Conservation (phyloP, 2,888 invertebrate genomes). For the Cynaeus angustus region DNA sequence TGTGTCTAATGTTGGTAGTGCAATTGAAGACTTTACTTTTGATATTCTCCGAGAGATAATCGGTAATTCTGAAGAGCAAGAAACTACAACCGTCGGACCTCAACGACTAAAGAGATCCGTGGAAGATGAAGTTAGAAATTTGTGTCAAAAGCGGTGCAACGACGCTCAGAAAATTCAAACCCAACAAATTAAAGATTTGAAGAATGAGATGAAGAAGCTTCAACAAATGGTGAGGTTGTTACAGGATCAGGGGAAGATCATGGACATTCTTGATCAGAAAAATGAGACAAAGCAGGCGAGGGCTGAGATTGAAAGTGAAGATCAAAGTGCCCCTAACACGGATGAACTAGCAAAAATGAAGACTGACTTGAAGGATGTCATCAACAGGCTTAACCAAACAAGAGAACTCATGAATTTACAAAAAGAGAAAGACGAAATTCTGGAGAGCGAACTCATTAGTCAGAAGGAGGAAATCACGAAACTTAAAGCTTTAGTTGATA, state of each 20-base stretch:
- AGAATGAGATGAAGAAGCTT: slow-evolving; percentile 65
- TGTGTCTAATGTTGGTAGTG: slow-evolving; percentile 29
- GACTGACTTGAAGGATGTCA: slow-evolving; percentile 52
- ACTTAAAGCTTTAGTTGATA: slow-evolving; percentile 38
- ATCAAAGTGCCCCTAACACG: slow-evolving; percentile 29
- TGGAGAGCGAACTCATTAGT: slow-evolving; percentile 57
- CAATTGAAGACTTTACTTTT: slow-evolving; percentile 44
- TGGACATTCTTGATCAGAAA: slow-evolving; percentile 57
- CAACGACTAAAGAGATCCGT: slow-evolving; percentile 32
- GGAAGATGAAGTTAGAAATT: slow-evolving; percentile 21
- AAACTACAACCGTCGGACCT: slow-evolving; percentile 13
- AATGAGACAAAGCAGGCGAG: slow-evolving; percentile 34
- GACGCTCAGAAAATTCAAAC: slow-evolving; percentile 46
- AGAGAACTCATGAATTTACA: slow-evolving; percentile 52
- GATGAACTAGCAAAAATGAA: slow-evolving; percentile 56
- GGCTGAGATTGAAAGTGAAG: slow-evolving; percentile 24
- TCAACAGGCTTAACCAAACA: slow-evolving; percentile 56
- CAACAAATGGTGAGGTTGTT: slow-evolving; percentile 63
- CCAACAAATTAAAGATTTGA: slow-evolving; percentile 59
- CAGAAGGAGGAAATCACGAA: slow-evolving; percentile 54
- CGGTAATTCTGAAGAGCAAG: slow-evolving; percentile 27
- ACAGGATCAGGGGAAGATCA: slow-evolving; percentile 64
- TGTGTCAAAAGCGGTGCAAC: slow-evolving; percentile 35
- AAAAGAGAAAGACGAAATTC: slow-evolving; percentile 52
- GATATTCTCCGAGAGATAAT: slow-evolving; percentile 34